phyloP scores from a whole-genome alignment of 2,797 vertebrate genomes.

The Graptemys geographica region DNA sequence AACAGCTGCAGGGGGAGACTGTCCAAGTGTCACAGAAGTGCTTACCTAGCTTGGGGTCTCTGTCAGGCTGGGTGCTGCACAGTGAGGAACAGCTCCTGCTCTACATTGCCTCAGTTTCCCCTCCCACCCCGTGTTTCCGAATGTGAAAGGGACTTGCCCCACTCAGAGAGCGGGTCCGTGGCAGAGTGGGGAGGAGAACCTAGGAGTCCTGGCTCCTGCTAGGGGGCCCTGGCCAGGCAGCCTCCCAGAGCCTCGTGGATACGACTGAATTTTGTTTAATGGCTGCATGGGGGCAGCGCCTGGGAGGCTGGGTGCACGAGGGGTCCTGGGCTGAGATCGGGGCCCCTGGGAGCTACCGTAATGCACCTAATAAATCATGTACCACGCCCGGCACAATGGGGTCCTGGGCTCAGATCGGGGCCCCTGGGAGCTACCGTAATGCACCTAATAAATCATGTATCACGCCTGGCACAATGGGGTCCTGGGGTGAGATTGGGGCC shows the following conservation, averaged over 20 bases:
- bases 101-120: not conserved
- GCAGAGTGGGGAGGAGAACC: not conserved
- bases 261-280: no score
- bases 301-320: not conserved
- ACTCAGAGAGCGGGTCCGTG: not conserved
- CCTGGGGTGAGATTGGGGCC: no score
- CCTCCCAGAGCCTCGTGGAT: not conserved
- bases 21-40: rapidly evolving
- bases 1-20: not conserved
- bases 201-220: not conserved
- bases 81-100: not conserved
- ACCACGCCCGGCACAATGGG: no score
- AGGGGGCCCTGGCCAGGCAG: not conserved
- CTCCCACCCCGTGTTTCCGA: not conserved
- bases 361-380: no score
- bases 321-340: not conserved
- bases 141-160: not conserved
- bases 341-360: no score
- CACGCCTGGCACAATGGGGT: no score
- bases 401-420: no score
- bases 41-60: no score
- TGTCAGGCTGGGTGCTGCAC: not conserved
- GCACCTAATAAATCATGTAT: no score
- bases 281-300: no score
- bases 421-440: no score